Conservation (phyloP, 2,888 invertebrate genomes). For the Subacronicta megacephala region DNA sequence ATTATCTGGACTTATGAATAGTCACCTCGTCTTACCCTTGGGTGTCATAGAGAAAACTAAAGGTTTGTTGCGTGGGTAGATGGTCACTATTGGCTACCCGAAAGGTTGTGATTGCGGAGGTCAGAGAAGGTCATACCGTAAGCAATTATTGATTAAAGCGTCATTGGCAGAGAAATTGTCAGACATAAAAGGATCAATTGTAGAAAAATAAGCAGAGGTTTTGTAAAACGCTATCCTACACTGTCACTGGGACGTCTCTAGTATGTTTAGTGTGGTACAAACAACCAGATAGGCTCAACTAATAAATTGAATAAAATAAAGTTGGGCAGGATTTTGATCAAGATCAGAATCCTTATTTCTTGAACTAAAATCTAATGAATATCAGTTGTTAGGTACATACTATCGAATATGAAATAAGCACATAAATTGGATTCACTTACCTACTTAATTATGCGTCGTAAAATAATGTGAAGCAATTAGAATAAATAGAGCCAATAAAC, state of each 20-base stretch:
- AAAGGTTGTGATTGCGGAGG: slow-evolving; percentile 41
- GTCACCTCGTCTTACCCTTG: slow-evolving; percentile 16
- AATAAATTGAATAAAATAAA: neutral
- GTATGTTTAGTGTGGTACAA: neutral
- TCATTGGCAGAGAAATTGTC: neutral
- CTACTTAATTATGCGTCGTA: too few species aligned
- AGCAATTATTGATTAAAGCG: slow-evolving; percentile 11
- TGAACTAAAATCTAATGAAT: too few species aligned
- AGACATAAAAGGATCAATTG: too few species aligned
- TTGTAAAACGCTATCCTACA: too few species aligned
- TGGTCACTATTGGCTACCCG: slow-evolving; percentile 36
- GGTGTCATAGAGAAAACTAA: slow-evolving; percentile 29
- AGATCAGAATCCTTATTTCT: too few species aligned
- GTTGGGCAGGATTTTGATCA: too few species aligned
- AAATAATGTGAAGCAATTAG: too few species aligned
- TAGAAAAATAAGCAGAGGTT: neutral
- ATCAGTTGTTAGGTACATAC: too few species aligned
- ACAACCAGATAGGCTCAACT: too few species aligned
- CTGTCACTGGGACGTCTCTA: too few species aligned
- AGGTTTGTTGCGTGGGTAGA: slow-evolving; percentile 36
- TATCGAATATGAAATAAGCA: too few species aligned
- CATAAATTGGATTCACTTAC: too few species aligned
- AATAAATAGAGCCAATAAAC: slow-evolving; percentile 18
- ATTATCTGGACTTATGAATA: slow-evolving; percentile 2
- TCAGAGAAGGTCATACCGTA: slow-evolving; percentile 13